Evolutionary conservation across 2,888 invertebrate genomes (phyloP), one percentile per base, ranked within the genome.

Genomic region (Lydus trimaculatus): DNA sequence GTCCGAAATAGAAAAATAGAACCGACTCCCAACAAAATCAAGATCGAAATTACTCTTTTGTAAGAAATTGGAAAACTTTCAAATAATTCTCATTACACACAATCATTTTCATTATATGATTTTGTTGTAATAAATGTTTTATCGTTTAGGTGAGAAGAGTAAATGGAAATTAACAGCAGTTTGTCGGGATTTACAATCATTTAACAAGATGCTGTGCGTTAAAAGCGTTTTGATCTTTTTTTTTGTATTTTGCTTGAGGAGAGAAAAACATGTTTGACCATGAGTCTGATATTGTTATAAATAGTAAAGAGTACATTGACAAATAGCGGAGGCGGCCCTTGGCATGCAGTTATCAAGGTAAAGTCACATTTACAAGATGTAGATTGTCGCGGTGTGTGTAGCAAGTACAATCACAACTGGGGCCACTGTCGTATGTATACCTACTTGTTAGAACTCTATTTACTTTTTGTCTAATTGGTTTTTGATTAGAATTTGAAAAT

Each of bases 1-100:
- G 63, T 31, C 62, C 52, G 33, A 58, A 66, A 58, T 20, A 58
- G 66, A 58, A 66, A 62, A 66, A 66, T 58, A 62, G 56, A 63
- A 66, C 31, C 59, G 58, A 56, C 36, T 58, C 4, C 0, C 6
- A 59, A 56, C 61, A 52, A 52, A 15, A 13, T 15, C 13, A 15
- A 11, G 43, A 65, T 31, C 43, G 23, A 65, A 61, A 60, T 65
- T 33, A 52, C 60, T 61, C 52, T 65, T 52, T 61, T n/a, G 31
- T 58, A 65, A 60, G 60, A 58, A 52, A 52, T 31, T 59, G 25
- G 31, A 31, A n/a, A 58, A 36, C 36, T 15, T 31, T 28, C 31
- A 52, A 58, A 58, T 64, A 25, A 31, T 36, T 64, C 60, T 13
- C 33, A 65, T 28, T n/a, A n/a, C n/a, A n/a, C n/a, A n/a, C n/a